These are phyloP conservation scores for Bufotes viridis DNA, from an alignment of 2,797 vertebrate species.

Conservation along the genomic window DNA sequence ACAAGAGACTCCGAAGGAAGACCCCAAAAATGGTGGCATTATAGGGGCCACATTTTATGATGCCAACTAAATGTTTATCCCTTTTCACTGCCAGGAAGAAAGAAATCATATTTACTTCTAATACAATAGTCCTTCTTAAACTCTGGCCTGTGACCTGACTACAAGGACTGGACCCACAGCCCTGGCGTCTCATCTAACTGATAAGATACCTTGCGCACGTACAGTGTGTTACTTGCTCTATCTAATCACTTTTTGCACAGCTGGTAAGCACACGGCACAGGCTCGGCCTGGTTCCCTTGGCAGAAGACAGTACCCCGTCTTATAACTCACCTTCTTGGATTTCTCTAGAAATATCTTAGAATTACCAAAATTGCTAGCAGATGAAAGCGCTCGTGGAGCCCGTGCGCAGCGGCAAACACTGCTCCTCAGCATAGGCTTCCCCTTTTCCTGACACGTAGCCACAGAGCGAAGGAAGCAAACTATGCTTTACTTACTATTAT, in stretches of 20 bases:
- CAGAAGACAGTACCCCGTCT: neutral
- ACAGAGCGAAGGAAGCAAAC: neutral
- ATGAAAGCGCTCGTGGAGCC: slow-evolving; percentile 21
- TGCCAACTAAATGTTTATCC: no score
- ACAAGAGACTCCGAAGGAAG: neutral
- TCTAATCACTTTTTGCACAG: slow-evolving; percentile 28
- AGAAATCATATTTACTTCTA: neutral
- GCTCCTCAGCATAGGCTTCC: neutral
- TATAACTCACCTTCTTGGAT: slow-evolving; percentile 57
- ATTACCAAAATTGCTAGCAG: slow-evolving; percentile 35
- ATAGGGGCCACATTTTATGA: neutral
- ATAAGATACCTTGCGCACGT: neutral
- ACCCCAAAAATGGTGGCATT: neutral
- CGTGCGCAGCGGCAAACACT: neutral
- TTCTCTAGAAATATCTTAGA: slow-evolving; percentile 27
- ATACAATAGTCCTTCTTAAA: neutral
- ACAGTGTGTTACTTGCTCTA: slow-evolving; percentile 10
- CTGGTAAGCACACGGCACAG: neutral
- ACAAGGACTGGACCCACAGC: neutral
- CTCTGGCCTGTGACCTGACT: neutral
- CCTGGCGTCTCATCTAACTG: neutral
- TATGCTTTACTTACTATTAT: neutral
- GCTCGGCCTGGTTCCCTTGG: slow-evolving; percentile 9
- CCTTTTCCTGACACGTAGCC: neutral
- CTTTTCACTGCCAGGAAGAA: neutral